phyloP scores from a whole-genome alignment of 2,888 invertebrate genomes.

The Apamea anceps region DNA sequence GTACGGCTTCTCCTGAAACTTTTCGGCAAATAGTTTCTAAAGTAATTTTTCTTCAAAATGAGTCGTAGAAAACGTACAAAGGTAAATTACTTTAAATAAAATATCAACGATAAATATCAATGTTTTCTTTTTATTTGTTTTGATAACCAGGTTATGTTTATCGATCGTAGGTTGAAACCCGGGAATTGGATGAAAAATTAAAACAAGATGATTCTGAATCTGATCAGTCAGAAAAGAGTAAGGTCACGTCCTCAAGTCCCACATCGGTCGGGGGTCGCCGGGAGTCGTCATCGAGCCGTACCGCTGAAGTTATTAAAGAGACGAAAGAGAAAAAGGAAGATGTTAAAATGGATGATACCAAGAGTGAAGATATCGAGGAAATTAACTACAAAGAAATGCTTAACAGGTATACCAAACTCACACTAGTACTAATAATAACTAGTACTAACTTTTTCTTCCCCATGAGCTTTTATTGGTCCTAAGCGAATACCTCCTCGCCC shows the following conservation, averaged over 20 bases:
- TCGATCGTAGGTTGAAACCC: slow-evolving; percentile 85
- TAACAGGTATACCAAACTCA: slow-evolving; percentile 55
- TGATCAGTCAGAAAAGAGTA: slow-evolving; percentile 91
- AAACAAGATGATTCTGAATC: slow-evolving; percentile 91
- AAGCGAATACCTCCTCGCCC: neutral
- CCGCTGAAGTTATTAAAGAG: slow-evolving; percentile 82
- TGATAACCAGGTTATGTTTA: slow-evolving; percentile 90
- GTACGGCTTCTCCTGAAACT: neutral
- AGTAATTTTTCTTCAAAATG: slow-evolving; percentile 78
- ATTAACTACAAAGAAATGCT: slow-evolving; percentile 73
- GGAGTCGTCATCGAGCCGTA: slow-evolving; percentile 88
- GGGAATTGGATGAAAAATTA: slow-evolving; percentile 92
- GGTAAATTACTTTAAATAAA: slow-evolving; percentile 71
- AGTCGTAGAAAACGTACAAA: slow-evolving; percentile 91
- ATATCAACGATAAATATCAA: neutral
- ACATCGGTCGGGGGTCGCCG: slow-evolving; percentile 86
- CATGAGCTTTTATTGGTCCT: neutral
- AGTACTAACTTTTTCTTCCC: neutral
- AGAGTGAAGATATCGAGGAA: slow-evolving; percentile 93
- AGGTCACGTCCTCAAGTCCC: slow-evolving; percentile 91
- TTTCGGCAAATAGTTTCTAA: neutral
- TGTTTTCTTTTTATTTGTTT: slow-evolving; percentile 60
- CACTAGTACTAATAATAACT: neutral
- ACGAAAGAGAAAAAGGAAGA: slow-evolving; percentile 87
- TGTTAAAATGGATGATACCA: slow-evolving; percentile 91